phyloP scores from a whole-genome alignment of 2,888 invertebrate species.

The Apoderus coryli region DNA sequence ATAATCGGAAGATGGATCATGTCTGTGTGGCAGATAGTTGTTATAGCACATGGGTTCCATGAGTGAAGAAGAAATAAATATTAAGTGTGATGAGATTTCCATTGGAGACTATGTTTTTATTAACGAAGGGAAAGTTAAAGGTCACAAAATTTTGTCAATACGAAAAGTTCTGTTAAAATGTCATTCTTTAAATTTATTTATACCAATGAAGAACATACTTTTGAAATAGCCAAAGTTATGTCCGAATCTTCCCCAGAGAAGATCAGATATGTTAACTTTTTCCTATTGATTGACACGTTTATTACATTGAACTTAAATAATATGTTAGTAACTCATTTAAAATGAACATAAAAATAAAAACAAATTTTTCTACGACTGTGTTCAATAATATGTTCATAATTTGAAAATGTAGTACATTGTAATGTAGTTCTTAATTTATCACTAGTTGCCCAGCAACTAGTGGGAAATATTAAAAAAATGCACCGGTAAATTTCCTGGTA shows the following conservation, averaged over 20 bases:
- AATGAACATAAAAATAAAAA: too few species aligned
- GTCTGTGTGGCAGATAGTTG: conserved; percentile 1
- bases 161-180: conserved; percentile 9
- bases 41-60: conserved; percentile 5
- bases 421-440: too few species aligned
- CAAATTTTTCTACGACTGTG: too few species aligned
- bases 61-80: conserved; percentile 7
- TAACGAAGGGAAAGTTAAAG: conserved; percentile 9
- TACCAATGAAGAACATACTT: conserved; percentile 5
- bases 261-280: conserved; percentile 8
- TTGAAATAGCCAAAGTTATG: conserved; percentile 7
- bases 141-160: conserved; percentile 8
- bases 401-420: too few species aligned
- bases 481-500: too few species aligned
- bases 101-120: conserved; percentile 8
- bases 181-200: conserved; percentile 7
- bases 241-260: conserved; percentile 5
- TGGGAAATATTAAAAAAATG: too few species aligned
- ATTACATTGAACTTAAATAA: too few species aligned
- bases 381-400: too few species aligned
- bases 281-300: conserved; percentile 6
- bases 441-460: too few species aligned
- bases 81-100: too few species aligned
- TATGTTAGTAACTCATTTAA: too few species aligned
- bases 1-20: conserved; percentile 6